These are phyloP conservation scores for Cerceris rybyensis DNA, from an alignment of 2,888 invertebrate genomes.

Conservation along the genomic window DNA sequence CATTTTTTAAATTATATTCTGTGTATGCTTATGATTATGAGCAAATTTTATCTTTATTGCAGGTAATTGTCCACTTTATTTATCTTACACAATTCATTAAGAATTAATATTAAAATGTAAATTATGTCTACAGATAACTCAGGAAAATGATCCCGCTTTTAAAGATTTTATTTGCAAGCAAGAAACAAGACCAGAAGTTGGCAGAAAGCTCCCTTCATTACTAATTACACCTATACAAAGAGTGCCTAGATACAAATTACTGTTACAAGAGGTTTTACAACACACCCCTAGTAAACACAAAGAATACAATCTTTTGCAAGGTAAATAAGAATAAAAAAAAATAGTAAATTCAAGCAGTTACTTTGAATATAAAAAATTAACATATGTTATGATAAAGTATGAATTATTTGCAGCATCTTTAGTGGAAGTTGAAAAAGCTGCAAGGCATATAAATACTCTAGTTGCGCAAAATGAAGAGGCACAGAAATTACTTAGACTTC, in stretches of 20 bases:
- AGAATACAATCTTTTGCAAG: constrained; percentile 84
- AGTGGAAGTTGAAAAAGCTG: constrained; percentile 86
- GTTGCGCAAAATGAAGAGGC: constrained; percentile 89
- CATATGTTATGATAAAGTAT: constrained; percentile 2
- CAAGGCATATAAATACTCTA: constrained; percentile 88
- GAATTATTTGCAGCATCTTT: constrained; percentile 84
- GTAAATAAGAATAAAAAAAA: constrained; percentile 72
- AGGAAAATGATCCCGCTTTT: constrained; percentile 83
- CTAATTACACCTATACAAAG: constrained; percentile 91
- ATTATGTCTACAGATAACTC: constrained; percentile 80
- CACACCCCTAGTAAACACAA: constrained; percentile 84
- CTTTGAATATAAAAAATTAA: background rate
- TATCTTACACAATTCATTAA: background rate
- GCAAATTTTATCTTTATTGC: constrained; percentile 84
- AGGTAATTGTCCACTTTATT: constrained; percentile 81
- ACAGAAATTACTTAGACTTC: constrained; percentile 86
- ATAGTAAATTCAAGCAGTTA: background rate
- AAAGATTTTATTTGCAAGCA: constrained; percentile 85
- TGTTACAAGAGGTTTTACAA: constrained; percentile 87
- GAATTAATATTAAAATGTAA: constrained; percentile 5
- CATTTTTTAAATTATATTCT: constrained; percentile 90
- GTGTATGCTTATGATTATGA: constrained; percentile 90
- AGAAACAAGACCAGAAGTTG: constrained; percentile 88
- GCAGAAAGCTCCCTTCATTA: constrained; percentile 87
- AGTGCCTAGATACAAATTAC: constrained; percentile 89